Conservation (phyloP, 2,888 invertebrate species). For the Latrodectus hesperus region DNA sequence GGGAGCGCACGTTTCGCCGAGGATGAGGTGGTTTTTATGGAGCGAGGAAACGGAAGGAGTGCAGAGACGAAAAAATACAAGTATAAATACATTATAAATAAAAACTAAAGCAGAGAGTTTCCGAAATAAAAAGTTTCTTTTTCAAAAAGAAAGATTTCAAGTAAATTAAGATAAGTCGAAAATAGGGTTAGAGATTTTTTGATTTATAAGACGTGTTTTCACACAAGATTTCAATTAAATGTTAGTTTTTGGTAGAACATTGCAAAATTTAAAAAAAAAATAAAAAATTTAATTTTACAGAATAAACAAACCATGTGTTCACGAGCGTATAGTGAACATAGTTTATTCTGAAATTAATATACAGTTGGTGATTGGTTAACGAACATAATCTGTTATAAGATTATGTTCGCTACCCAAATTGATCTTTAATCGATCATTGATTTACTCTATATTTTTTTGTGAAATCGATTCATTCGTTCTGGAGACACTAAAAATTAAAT, state of each 20-base stretch:
- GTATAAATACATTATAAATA: constrained; percentile 11
- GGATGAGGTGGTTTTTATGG: constrained; percentile 22
- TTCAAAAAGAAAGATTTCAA: background rate
- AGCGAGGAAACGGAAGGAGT: background rate
- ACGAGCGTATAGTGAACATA: no score
- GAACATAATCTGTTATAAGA: no score
- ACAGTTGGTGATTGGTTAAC: no score
- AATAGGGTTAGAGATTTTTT: background rate
- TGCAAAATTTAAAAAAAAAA: background rate
- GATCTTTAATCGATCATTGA: no score
- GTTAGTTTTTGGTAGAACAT: background rate
- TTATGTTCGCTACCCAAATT: no score
- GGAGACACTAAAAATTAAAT: no score
- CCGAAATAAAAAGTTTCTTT: background rate
- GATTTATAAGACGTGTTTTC: background rate
- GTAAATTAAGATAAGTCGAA: background rate
- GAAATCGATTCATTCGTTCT: no score
- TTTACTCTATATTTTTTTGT: no score
- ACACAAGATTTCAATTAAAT: background rate
- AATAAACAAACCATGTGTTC: no score
- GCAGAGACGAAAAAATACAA: background rate
- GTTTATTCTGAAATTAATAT: no score
- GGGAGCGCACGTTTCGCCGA: background rate
- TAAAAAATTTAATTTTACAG: background rate
- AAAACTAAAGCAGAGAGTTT: constrained; percentile 13